phyloP scores from a whole-genome alignment of 1,140 invertebrate genomes.

The Drosophila kikkawai region DNA sequence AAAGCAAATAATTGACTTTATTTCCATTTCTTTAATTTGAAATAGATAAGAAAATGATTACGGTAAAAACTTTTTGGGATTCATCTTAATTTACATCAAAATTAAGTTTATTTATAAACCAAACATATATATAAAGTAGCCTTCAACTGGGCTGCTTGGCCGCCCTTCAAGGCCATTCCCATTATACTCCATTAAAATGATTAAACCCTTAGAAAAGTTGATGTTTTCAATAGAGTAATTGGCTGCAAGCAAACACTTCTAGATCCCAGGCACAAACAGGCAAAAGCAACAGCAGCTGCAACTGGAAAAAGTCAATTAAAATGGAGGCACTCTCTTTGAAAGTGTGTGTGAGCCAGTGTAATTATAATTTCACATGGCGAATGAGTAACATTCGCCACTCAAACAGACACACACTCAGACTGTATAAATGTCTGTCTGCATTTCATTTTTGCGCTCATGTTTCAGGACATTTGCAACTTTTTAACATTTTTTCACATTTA shows the following conservation, averaged over 20 bases:
- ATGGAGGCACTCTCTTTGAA: conserved; percentile 35
- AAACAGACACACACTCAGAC: conserved; percentile 22
- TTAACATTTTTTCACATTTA: conserved; percentile 53
- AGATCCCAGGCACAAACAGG: conserved; percentile 14
- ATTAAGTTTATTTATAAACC: background rate
- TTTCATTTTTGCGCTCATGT: conserved; percentile 33
- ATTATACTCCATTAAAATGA: conserved; percentile 18
- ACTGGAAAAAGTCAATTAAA: conserved; percentile 61
- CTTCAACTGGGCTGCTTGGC: background rate
- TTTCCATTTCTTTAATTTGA: background rate
- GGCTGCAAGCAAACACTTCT: conserved; percentile 30
- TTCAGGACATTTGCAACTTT: conserved; percentile 40
- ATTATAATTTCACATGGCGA: conserved; percentile 67
- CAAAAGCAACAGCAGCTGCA: conserved; percentile 14
- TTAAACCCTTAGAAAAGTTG: conserved; percentile 24
- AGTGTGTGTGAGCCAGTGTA: conserved; percentile 32
- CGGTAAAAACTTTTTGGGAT: background rate
- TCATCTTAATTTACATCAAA: background rate
- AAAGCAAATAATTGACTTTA: too few species aligned
- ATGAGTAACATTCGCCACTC: conserved; percentile 52
- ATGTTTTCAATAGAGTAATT: conserved; percentile 33
- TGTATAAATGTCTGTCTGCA: conserved; percentile 26
- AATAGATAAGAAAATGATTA: background rate
- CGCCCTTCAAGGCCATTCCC: background rate
- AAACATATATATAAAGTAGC: background rate